A percentile compares a stretch with the other conserved stretches of the same genome.
Conservation (phyloP, 2,797 vertebrate genomes). For the Hydrocynus forskahlii region DNA sequence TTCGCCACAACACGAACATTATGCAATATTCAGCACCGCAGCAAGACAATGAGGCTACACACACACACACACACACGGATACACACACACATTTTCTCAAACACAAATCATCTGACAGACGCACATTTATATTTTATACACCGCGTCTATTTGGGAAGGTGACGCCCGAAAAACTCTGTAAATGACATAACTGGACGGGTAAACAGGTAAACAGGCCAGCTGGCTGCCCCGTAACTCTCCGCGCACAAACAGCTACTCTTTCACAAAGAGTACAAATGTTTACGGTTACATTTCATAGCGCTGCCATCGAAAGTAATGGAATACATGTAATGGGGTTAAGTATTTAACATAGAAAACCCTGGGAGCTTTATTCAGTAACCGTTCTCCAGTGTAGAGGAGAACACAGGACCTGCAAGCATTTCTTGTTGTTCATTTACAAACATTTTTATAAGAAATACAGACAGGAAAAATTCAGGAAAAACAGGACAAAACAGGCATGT, state of each 20-base stretch:
- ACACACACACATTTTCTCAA: slow-evolving; percentile 39
- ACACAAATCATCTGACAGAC: slow-evolving; percentile 49
- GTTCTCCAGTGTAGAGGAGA: background rate
- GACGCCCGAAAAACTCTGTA: slow-evolving; percentile 31
- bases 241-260: slow-evolving; percentile 21
- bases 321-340: slow-evolving; percentile 32
- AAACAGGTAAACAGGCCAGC: slow-evolving; percentile 14
- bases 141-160: slow-evolving; percentile 9
- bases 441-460: no score
- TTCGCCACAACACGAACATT: slow-evolving; percentile 69
- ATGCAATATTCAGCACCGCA: slow-evolving; percentile 73
- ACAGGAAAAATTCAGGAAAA: no score
- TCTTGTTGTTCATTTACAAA: background rate
- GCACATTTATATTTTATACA: slow-evolving; percentile 37
- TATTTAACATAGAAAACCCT: slow-evolving; percentile 27
- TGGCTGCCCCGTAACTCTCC: slow-evolving; percentile 2
- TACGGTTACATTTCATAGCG: slow-evolving; percentile 30
- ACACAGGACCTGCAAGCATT: background rate
- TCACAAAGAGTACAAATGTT: slow-evolving; percentile 26
- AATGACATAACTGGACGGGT: slow-evolving; percentile 34
- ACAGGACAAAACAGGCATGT: background rate
- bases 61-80: slow-evolving; percentile 31
- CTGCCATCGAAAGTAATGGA: slow-evolving; percentile 11
- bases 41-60: slow-evolving; percentile 53
- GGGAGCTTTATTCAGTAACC: slow-evolving; percentile 10